phyloP scores from a whole-genome alignment of 2,888 invertebrate genomes.

The Ichneumoninae sp. region DNA sequence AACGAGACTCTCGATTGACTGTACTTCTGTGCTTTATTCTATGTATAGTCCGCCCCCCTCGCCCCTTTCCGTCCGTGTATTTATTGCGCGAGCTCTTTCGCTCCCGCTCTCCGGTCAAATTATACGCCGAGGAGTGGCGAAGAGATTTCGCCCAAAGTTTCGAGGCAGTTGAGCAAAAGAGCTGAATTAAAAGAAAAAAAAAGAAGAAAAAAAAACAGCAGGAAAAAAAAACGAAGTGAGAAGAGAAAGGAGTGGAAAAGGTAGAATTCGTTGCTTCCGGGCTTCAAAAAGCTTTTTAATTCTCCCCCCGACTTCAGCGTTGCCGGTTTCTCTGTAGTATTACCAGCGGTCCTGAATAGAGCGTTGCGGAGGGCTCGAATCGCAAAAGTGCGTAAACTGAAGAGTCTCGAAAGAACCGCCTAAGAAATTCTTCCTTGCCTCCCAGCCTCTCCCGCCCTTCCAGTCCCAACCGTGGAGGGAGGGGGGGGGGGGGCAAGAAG shows the following conservation, averaged over 20 bases:
- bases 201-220: background rate
- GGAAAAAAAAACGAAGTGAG: background rate
- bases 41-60: conserved; percentile 1
- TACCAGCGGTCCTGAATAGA: conserved; percentile 1
- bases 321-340: conserved; percentile 14
- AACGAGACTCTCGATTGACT: conserved; percentile 47
- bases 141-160: conserved; percentile 61
- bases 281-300: conserved; percentile 75
- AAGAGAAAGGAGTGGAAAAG: conserved; percentile 11
- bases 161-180: conserved; percentile 58
- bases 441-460: background rate
- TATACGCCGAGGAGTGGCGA: conserved; percentile 63
- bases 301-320: conserved; percentile 54
- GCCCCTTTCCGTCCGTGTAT: conserved; percentile 4
- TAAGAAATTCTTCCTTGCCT: conserved; percentile 3
- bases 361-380: conserved; percentile 19
- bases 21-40: conserved; percentile 17
- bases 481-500: background rate
- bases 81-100: conserved; percentile 40
- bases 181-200: conserved; percentile 14
- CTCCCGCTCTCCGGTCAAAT: conserved; percentile 52
- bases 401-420: conserved; percentile 26
- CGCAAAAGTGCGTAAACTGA: conserved; percentile 61
- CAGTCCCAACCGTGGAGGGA: too few species aligned
- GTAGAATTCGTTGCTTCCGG: conserved; percentile 69